Evolutionary conservation across 2,797 vertebrate genomes (phyloP).

Genomic region (Otolemur crassicaudatus): DNA sequence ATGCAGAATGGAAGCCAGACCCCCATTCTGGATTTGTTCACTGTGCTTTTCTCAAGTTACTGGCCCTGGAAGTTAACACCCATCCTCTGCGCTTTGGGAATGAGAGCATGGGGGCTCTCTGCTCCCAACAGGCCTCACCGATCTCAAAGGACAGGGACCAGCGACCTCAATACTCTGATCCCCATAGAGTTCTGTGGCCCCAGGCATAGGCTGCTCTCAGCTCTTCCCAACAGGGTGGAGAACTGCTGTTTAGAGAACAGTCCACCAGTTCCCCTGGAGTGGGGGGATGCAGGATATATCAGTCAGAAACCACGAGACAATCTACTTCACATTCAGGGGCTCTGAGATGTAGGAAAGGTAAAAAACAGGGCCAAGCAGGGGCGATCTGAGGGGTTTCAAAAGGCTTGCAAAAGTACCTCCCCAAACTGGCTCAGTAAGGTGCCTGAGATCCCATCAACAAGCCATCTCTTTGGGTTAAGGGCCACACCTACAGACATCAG

Average conservation of each 20-base stretch:
- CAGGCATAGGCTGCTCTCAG: neutral
- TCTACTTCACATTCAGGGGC: neutral
- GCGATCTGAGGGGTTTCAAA: neutral
- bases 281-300: neutral
- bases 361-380: neutral
- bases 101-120: neutral
- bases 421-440: neutral
- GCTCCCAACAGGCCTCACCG: neutral
- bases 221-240: neutral
- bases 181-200: conserved; percentile 35
- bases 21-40: fast-evolving
- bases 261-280: neutral
- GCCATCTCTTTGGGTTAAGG: neutral
- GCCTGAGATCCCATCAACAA: neutral
- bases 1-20: neutral
- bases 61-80: no score
- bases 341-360: neutral
- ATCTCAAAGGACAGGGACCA: conserved; percentile 45
- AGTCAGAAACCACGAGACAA: neutral
- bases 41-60: neutral
- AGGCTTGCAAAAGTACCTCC: neutral
- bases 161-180: conserved; percentile 13
- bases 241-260: neutral
- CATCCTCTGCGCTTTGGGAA: neutral
- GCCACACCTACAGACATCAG: neutral